Evolutionary conservation across 2,113 vertebrate species (phyloP), one percentile per base, ranked within the genome.

Genomic region (Bambusicola thoracicus): DNA sequence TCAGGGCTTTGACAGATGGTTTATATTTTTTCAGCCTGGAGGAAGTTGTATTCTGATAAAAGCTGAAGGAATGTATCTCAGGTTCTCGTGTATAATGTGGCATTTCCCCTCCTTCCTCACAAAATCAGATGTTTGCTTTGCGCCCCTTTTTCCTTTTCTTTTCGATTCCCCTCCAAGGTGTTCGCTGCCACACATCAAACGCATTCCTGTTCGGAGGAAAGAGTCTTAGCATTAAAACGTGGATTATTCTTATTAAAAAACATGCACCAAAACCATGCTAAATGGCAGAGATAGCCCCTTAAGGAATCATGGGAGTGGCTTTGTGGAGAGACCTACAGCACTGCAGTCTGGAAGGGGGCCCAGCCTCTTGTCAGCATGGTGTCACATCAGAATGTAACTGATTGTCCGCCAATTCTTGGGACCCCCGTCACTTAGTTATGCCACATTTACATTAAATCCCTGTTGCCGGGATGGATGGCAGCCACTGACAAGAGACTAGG

Each of bases 271-370:
- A 82, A 69, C 10, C 89, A 38, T 18, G 92, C 79, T 94, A 76
- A 94, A 85, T 87, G 73, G 92, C 93, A 95, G 92, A 90, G 94
- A 90, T 86, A 92, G 96, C 95, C 95, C 94, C 92, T 94, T 82
- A 93, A 96, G 95, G 95, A 94, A 93, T 94, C 78, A 81, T 93
- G 95, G 95, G 96, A 97, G 97, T 94, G 94, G 94, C 94, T 97
- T 97, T 94, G 94, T 97, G 94, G 89, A 91, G 88, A 95, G 98
- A 98, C 98, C 97, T 98, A 98, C 97, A 98, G 98, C 97, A 97
- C 90, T 91, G 97, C 95, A 84, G 95, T 94, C 96, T 98, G 96
- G 97, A 97, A 93, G 95, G 96, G 94, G 96, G 93, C 95, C 97
- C 95, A 94, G 95, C 95, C 91, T 94, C 96, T 96, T 97, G 96